Conservation (phyloP, 1,140 invertebrate genomes). For the Amphibalanus amphitrite region DNA sequence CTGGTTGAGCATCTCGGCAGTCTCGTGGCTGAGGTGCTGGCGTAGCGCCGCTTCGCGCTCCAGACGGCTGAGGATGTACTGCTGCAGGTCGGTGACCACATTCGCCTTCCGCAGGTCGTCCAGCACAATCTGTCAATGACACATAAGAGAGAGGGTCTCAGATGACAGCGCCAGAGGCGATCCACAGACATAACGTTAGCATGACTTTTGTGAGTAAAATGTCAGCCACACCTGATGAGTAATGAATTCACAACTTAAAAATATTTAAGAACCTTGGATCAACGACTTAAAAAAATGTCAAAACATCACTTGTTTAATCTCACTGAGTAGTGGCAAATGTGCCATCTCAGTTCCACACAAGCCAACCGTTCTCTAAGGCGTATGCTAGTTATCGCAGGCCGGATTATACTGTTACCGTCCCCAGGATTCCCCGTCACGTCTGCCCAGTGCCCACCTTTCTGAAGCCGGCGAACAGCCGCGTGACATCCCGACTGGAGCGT, state of each 20-base stretch:
- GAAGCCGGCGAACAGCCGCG: conserved; percentile 82
- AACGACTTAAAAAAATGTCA: background rate
- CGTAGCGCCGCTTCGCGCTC: conserved; percentile 63
- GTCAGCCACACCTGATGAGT: no score
- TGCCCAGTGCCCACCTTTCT: no score
- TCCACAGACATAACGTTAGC: no score
- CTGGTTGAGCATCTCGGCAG: conserved; percentile 86
- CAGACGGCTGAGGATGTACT: conserved; percentile 78
- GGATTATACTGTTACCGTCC: background rate
- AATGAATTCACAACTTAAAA: no score
- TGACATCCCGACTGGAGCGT: conserved; percentile 46
- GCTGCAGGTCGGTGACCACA: conserved; percentile 68
- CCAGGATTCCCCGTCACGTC: no score
- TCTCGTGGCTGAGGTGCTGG: conserved; percentile 61
- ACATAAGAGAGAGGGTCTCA: no score
- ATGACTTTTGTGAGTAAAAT: no score
- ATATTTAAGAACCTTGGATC: no score
- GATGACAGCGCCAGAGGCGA: no score
- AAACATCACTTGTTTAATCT: background rate
- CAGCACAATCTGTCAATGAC: conserved; percentile 12
- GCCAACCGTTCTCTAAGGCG: background rate
- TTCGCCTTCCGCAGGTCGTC: conserved; percentile 18
- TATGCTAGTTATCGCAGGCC: background rate
- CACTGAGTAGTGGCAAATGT: background rate
- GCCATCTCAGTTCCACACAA: background rate